Evolutionary conservation across 1,140 invertebrate species (phyloP).

Genomic region (Sinella curviseta): DNA sequence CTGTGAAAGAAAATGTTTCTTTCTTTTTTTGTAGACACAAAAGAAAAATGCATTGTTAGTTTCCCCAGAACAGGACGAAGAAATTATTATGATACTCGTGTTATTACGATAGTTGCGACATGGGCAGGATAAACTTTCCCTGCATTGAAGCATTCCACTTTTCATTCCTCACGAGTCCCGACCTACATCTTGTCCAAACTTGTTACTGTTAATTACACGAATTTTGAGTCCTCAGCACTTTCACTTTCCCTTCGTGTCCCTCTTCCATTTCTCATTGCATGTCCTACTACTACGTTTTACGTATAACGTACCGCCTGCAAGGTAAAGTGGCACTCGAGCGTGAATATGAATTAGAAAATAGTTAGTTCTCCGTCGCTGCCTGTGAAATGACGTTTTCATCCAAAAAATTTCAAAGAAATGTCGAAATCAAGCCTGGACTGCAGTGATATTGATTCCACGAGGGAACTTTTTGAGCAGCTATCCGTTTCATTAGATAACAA

Average conservation of each 20-base stretch:
- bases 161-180: background rate
- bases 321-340: too few relatives aligned
- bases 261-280: too few relatives aligned
- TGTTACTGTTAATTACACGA: background rate
- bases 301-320: too few relatives aligned
- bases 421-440: background rate
- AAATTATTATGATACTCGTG: background rate
- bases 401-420: background rate
- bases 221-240: background rate
- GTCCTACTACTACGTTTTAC: too few relatives aligned
- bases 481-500: background rate
- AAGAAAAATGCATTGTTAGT: background rate
- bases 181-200: background rate
- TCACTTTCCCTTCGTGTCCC: too few relatives aligned
- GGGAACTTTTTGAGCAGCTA: background rate
- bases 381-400: too few relatives aligned
- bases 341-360: too few relatives aligned
- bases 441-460: background rate
- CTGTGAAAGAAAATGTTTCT: too few relatives aligned
- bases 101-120: slow-evolving; percentile 8
- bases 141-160: background rate
- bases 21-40: too few relatives aligned
- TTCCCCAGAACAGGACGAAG: background rate
- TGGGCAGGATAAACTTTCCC: background rate
- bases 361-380: too few relatives aligned